Evolutionary conservation across 2,888 invertebrate species (phyloP).

Genomic region (Standfussiana lucernea): DNA sequence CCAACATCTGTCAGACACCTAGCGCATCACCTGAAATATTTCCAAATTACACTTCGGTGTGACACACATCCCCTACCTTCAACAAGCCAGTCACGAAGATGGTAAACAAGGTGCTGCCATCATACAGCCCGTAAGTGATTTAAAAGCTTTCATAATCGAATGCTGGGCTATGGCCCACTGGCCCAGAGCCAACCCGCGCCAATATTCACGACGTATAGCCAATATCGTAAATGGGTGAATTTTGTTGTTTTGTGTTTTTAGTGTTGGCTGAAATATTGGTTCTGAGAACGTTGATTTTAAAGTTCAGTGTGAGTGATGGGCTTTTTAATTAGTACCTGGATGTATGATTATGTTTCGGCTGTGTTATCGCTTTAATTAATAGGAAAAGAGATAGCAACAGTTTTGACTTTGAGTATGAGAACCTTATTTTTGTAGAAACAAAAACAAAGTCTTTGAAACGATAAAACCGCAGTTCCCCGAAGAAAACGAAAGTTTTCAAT

Average conservation of each 20-base stretch:
- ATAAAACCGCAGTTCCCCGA: neutral
- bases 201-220: conserved; percentile 63
- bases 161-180: conserved; percentile 73
- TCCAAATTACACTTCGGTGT: conserved; percentile 51
- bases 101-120: conserved; percentile 78
- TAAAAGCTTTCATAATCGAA: conserved; percentile 85
- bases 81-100: conserved; percentile 54
- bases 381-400: no score
- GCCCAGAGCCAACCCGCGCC: conserved; percentile 71
- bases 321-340: neutral
- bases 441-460: neutral
- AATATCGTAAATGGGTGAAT: conserved; percentile 70
- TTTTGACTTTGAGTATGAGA: neutral
- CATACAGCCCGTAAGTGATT: conserved; percentile 82
- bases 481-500: neutral
- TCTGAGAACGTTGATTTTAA: conserved; percentile 23
- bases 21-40: neutral
- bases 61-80: conserved; percentile 4
- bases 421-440: neutral
- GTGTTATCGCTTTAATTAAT: neutral
- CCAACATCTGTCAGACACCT: neutral
- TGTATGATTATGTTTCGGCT: neutral
- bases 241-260: conserved; percentile 60
- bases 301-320: conserved; percentile 24
- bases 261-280: conserved; percentile 41